These are phyloP conservation scores for Rhopalosiphum maidis DNA, from an alignment of 1,140 invertebrate species.

Conservation along the genomic window DNA sequence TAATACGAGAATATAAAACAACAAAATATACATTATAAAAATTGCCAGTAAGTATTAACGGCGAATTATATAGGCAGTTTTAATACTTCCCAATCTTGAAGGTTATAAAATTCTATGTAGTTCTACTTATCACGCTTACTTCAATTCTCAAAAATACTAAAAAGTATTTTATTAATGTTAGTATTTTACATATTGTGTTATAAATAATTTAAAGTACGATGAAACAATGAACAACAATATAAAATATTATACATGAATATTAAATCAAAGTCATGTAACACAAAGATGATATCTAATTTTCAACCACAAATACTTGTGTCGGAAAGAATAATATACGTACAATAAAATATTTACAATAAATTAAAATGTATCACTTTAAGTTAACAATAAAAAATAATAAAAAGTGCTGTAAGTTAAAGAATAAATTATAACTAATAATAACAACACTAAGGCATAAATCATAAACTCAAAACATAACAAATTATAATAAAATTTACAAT, in stretches of 20 bases:
- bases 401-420: not conserved
- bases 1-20: not conserved
- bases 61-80: constrained; percentile 25
- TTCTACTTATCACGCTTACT: not conserved
- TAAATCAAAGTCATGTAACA: not conserved
- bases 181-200: not conserved
- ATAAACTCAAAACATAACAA: not conserved
- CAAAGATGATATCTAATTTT: not conserved
- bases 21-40: not conserved
- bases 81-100: not conserved
- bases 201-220: not conserved
- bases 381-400: not conserved
- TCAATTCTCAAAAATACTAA: not conserved
- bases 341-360: not conserved
- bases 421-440: not conserved
- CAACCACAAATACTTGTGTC: not conserved
- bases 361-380: not conserved
- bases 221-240: not conserved
- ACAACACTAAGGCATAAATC: not conserved
- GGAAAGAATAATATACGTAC: not conserved
- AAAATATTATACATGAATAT: not conserved
- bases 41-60: not conserved
- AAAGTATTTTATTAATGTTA: not conserved
- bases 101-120: not conserved
- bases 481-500: not conserved